Evolutionary conservation across 2,113 vertebrate genomes (phyloP), one percentile per base, ranked within the genome.

Genomic region (Neodon shergylaensis): DNA sequence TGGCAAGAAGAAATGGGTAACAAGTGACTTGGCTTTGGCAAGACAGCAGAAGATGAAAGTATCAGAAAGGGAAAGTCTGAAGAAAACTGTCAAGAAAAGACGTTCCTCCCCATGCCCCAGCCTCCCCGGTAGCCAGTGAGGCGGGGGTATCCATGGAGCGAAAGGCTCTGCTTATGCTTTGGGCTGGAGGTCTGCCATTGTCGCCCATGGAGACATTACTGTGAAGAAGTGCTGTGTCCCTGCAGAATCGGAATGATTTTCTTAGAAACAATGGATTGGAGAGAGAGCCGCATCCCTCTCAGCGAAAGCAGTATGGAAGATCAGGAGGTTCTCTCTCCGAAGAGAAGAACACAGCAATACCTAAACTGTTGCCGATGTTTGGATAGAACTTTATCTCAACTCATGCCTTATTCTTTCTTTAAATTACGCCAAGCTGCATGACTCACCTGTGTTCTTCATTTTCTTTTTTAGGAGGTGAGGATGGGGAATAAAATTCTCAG

Each of bases 141-240:
- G 92, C 72, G 91, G 95, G 95, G 92, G 96, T 72, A 97, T 4
- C 63, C 44, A 28, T 13, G 81, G 9, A 92, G 91, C 96, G 97
- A 92, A 96, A 96, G 87, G 83, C 68, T 95, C 52, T 95, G 31
- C 36, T 85, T 94, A 77, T 88, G 94, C 93, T 97, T 97, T 97
- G 93, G 54, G 10, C 94, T 96, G 95, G 97, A 68, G 83, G 90
- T 54, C 94, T 98, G 97, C 98, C 97, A 98, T 97, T 96, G 96
- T 97, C 91, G 96, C 97, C 95, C 95, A 66, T 94, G 76, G 87
- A 98, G 98, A 97, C 42, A 95, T 66, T 94, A 96, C 93, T 98
- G 96, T 44, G 96, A 97, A 97, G 70, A 84, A 96, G 26, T 96
- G 96, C 91, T 85, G 93, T 1, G 1, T 96, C 87, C n/a, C n/a